phyloP scores from a whole-genome alignment of 1,140 invertebrate species.

The Euglossa dilemma region DNA sequence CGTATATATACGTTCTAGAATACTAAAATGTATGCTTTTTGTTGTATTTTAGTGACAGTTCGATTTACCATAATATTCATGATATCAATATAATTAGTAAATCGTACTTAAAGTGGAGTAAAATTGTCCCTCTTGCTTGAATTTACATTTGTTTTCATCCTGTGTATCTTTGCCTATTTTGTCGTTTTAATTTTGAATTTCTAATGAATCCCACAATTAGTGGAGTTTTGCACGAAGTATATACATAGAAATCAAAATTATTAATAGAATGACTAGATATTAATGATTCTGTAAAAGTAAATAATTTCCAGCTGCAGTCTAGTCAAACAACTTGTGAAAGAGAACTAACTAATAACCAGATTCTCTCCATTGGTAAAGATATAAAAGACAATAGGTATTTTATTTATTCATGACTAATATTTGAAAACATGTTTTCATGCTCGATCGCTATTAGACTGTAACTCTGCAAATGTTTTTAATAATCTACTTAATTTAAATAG shows the following conservation, averaged over 20 bases:
- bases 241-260: slow-evolving; percentile 40
- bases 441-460: neutral
- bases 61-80: slow-evolving; percentile 13
- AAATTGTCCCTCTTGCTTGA: neutral
- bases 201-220: too few relatives aligned
- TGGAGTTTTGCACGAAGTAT: neutral
- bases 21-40: slow-evolving; percentile 46
- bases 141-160: neutral
- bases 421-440: neutral
- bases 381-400: slow-evolving; percentile 1
- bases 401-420: too few relatives aligned
- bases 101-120: neutral
- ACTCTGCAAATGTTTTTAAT: neutral
- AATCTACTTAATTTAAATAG: neutral
- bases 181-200: neutral
- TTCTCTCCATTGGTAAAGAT: neutral
- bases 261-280: slow-evolving; percentile 23
- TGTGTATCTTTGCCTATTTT: neutral
- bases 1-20: slow-evolving; percentile 58
- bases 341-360: slow-evolving; percentile 4
- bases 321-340: slow-evolving; percentile 33
- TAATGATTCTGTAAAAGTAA: slow-evolving; percentile 25
- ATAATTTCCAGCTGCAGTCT: slow-evolving; percentile 23
- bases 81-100: neutral
- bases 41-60: slow-evolving; percentile 23